Percentiles rank a stretch among this genome's conserved stretches.
These are phyloP conservation scores for Patella depressa DNA, from an alignment of 2,888 invertebrate species.

Conservation along the genomic window DNA sequence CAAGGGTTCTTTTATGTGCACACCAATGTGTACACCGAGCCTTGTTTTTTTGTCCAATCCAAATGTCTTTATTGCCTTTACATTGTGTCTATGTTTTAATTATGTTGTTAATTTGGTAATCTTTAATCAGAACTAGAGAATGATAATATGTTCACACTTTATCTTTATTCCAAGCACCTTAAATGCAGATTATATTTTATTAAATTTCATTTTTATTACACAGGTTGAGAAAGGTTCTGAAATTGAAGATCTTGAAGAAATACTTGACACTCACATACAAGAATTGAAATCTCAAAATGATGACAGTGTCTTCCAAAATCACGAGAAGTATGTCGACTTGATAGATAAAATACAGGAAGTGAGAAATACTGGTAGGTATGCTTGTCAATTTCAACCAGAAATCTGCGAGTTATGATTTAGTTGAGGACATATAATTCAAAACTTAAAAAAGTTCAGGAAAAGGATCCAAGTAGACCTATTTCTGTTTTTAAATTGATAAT, in stretches of 20 bases:
- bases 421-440: too few species aligned
- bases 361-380: constrained; percentile 46
- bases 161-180: background rate
- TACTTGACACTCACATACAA: constrained; percentile 42
- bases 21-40: too few species aligned
- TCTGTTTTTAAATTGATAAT: too few species aligned
- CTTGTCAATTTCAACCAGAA: too few species aligned
- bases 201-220: background rate
- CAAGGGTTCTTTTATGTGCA: too few species aligned
- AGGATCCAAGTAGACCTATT: too few species aligned
- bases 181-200: background rate
- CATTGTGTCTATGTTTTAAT: too few species aligned
- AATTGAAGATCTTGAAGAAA: constrained; percentile 37
- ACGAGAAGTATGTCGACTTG: constrained; percentile 58
- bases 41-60: too few species aligned
- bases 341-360: constrained; percentile 50
- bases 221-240: constrained; percentile 29
- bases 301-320: constrained; percentile 40
- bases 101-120: too few species aligned
- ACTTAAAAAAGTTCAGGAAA: too few species aligned
- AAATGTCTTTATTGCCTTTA: too few species aligned
- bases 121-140: background rate
- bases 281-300: constrained; percentile 37
- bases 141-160: background rate
- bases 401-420: too few species aligned